These are phyloP conservation scores for Heliothis subflexa DNA, from an alignment of 1,140 invertebrate genomes.

Conservation along the genomic window DNA sequence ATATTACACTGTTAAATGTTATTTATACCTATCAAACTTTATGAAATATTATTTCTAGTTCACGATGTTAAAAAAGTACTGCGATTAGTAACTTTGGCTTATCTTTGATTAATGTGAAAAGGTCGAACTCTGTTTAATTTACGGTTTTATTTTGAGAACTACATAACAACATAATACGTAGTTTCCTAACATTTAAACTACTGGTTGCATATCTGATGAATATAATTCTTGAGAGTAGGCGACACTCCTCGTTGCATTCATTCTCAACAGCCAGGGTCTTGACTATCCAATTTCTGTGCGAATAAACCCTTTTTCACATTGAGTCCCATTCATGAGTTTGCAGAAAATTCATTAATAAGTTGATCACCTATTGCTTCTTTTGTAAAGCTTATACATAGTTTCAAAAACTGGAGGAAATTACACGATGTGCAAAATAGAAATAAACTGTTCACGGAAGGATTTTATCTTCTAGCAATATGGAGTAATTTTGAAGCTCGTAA, in stretches of 20 bases:
- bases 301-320: conserved; percentile 6
- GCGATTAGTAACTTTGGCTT: too few species aligned
- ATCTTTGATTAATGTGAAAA: too few species aligned
- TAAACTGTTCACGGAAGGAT: conserved; percentile 2
- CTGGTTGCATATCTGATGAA: not conserved
- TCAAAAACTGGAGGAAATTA: conserved; percentile 43
- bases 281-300: not conserved
- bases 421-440: conserved; percentile 34
- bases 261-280: not conserved
- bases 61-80: too few species aligned
- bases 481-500: conserved; percentile 23
- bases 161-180: too few species aligned
- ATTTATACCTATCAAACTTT: too few species aligned
- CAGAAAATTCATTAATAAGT: conserved; percentile 6
- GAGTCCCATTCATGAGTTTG: not conserved
- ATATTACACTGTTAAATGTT: too few species aligned
- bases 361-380: conserved; percentile 44
- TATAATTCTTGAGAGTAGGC: not conserved
- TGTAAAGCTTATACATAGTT: conserved; percentile 37
- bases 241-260: not conserved
- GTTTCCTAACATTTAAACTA: too few species aligned
- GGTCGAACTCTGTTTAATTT: too few species aligned
- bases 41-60: too few species aligned
- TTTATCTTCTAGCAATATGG: conserved; percentile 25
- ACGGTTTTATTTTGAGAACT: too few species aligned